Evolutionary conservation across 2,797 vertebrate genomes (phyloP).

Genomic region (Octomys mimax): DNA sequence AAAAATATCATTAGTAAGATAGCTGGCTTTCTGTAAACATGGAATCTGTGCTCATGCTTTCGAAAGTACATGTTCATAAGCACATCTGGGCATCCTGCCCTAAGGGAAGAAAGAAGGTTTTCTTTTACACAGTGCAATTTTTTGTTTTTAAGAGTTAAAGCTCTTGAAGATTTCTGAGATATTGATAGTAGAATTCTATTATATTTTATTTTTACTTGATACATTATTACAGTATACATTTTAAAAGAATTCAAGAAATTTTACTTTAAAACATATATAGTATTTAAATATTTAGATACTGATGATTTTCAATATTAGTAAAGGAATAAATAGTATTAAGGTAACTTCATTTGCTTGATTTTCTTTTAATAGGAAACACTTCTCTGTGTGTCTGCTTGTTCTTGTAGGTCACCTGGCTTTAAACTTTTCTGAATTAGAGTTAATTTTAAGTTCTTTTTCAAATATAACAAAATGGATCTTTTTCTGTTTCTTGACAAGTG

Average conservation of each 20-base stretch:
- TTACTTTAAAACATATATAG: neutral
- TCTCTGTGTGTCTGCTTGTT: neutral
- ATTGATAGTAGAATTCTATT: neutral
- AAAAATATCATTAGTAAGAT: neutral
- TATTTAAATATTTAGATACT: neutral
- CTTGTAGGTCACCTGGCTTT: neutral
- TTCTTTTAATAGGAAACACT: slow-evolving; percentile 7
- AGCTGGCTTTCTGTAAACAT: neutral
- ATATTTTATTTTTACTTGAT: neutral
- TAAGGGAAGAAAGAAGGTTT: neutral
- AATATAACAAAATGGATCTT: neutral
- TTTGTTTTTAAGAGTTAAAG: neutral
- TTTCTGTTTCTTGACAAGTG: neutral
- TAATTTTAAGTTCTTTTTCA: slow-evolving; percentile 37
- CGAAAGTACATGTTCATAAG: neutral
- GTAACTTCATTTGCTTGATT: neutral
- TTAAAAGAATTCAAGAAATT: slow-evolving; percentile 10
- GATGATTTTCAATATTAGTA: neutral
- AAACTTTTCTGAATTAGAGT: slow-evolving; percentile 43
- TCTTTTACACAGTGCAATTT: neutral
- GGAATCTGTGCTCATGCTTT: neutral
- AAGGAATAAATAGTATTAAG: neutral
- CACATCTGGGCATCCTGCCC: neutral
- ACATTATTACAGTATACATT: neutral
- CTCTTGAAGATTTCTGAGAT: slow-evolving; percentile 4